Base-by-base conservation (phyloP, 2,888 invertebrate species). In the Nowickia ferox region DNA sequence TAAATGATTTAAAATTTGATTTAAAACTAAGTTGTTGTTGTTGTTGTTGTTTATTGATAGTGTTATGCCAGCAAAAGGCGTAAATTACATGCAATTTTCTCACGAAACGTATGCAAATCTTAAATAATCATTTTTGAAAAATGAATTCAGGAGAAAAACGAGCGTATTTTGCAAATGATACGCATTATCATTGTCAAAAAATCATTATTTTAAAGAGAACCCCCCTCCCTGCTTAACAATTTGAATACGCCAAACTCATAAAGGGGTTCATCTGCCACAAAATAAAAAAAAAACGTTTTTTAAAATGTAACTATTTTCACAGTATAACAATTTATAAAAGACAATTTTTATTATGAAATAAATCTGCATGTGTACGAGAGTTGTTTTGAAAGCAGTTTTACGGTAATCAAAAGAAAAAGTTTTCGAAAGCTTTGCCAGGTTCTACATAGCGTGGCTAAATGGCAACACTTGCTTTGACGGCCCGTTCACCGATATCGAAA, bases 41-140 rank as follows among this genome's bases (percentile, higher is more conserved):
- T 46, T 48, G n/a, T 68, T 55, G 38, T 38, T 9, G 22, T 51
- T 22, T 51, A n/a, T 57, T 89, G 90, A 88, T 90, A 89, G 89
- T 89, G 51, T 61, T 53, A 88, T 91, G 91, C 57, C 71, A 83
- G 76, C 77, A 88, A 90, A 91, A 89, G 88, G 91, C 89, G 89
- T 89, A 90, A 91, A 91, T 91, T 90, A 90, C 90, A 90, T 88
- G 89, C 88, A 89, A 89, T 90, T 89, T 77, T 68, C 51, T 44
- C 46, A 76, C 83, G 74, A 78, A 84, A 81, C 78, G 79, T 86
- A 86, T 86, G 86, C 83, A 86, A 86, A 86, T 86, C 86, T 68
- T 30, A 77, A 83, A 71, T 83, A 78, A 76, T 77, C 71, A 65
- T 72, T 84, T 83, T 79, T 79, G 76, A 83, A 81, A 86, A 86